These are phyloP conservation scores for Macaca fascicularis DNA, from an alignment of 2,113 vertebrate species.

Conservation along the genomic window T2T-MFA8v1.1 NC_088387.1:118822001-118822500, in stretches of 20 bases:
- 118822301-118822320: background rate
- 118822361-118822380: no score
- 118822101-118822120: background rate
- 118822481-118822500: no score
- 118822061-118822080: background rate
- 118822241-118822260: background rate
- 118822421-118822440: no score
- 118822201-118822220: background rate
- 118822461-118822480: rapidly evolving
- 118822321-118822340: no score
- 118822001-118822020: background rate
- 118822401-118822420: no score
- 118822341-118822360: no score
- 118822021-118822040: no score
- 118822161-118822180: background rate
- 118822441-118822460: no score
- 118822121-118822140: background rate
- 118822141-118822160: no score
- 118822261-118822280: background rate
- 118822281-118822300: background rate
- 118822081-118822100: background rate
- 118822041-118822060: background rate
- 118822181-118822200: background rate
- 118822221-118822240: no score
- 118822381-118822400: no score